These are phyloP conservation scores for Oplegnathus fasciatus DNA, from an alignment of 2,113 vertebrate genomes.

Conservation along the genomic window DNA sequence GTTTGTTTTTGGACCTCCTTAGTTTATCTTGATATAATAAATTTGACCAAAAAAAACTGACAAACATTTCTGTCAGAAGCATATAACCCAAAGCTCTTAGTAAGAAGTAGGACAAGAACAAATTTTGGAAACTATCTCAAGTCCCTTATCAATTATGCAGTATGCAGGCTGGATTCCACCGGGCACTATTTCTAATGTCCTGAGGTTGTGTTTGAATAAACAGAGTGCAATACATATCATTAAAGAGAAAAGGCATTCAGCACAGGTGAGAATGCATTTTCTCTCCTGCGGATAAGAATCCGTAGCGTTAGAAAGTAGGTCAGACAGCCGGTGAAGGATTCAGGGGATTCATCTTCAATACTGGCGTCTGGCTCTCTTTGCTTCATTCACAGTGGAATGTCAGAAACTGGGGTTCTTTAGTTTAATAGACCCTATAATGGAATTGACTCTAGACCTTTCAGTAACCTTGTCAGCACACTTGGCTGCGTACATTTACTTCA, in stretches of 20 bases:
- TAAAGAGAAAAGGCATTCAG: constrained; percentile 44
- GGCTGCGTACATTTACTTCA: not conserved
- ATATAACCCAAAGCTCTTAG: not conserved
- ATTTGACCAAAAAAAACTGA: not conserved
- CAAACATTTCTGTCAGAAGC: constrained; percentile 3
- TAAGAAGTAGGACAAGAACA: constrained; percentile 17
- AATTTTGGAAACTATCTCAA: constrained; percentile 37
- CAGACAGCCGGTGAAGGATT: constrained; percentile 53
- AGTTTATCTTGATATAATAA: no score
- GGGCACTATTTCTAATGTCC: constrained; percentile 11
- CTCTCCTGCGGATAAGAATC: constrained; percentile 43
- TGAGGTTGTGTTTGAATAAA: constrained; percentile 41
- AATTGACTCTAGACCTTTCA: constrained; percentile 34
- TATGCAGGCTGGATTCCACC: not conserved
- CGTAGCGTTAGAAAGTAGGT: constrained; percentile 59
- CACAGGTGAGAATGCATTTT: constrained; percentile 48
- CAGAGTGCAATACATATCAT: constrained; percentile 19
- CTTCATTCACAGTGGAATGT: constrained; percentile 32
- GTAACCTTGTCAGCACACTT: constrained; percentile 26
- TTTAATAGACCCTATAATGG: constrained; percentile 41
- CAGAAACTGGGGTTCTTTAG: not conserved
- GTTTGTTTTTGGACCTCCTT: not conserved
- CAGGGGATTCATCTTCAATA: constrained; percentile 32
- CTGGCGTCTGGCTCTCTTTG: constrained; percentile 22
- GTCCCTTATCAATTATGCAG: constrained; percentile 51